These are phyloP conservation scores for Trachymyrmex cornetzi DNA, from an alignment of 1,140 invertebrate species.

Conservation along the genomic window DNA sequence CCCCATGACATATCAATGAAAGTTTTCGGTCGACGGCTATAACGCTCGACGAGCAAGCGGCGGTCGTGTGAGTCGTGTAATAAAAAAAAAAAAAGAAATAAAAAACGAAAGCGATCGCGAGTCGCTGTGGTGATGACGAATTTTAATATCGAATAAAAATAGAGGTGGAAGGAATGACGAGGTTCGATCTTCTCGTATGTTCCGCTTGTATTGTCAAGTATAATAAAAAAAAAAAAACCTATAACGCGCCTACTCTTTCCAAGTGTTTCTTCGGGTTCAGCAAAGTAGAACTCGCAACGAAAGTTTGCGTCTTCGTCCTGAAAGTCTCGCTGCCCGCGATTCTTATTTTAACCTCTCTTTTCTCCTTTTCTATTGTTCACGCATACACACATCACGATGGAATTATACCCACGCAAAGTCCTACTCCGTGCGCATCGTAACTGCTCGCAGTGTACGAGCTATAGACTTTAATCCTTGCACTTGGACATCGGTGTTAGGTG, in stretches of 20 bases:
- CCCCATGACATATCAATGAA: slow-evolving; percentile 53
- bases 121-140: background rate
- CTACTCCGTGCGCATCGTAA: slow-evolving; percentile 39
- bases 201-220: slow-evolving; percentile 12
- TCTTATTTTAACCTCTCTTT: background rate
- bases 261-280: slow-evolving; percentile 5
- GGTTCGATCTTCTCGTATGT: background rate
- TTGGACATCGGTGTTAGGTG: slow-evolving; percentile 41
- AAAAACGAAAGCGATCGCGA: slow-evolving; percentile 4
- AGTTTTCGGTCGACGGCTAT: slow-evolving; percentile 23
- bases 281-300: slow-evolving; percentile 35
- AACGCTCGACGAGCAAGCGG: slow-evolving; percentile 34
- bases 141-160: background rate
- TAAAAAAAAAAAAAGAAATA: background rate
- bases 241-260: slow-evolving; percentile 6
- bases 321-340: slow-evolving; percentile 31
- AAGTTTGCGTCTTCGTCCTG: slow-evolving; percentile 43
- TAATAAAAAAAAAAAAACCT: background rate
- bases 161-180: background rate
- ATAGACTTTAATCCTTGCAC: slow-evolving; percentile 45
- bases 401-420: slow-evolving; percentile 16
- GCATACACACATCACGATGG: background rate
- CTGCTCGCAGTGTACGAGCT: slow-evolving; percentile 14
- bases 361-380: background rate
- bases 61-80: slow-evolving; percentile 10